Conservation (phyloP, 2,797 vertebrate genomes). For the Prionace glauca region DNA sequence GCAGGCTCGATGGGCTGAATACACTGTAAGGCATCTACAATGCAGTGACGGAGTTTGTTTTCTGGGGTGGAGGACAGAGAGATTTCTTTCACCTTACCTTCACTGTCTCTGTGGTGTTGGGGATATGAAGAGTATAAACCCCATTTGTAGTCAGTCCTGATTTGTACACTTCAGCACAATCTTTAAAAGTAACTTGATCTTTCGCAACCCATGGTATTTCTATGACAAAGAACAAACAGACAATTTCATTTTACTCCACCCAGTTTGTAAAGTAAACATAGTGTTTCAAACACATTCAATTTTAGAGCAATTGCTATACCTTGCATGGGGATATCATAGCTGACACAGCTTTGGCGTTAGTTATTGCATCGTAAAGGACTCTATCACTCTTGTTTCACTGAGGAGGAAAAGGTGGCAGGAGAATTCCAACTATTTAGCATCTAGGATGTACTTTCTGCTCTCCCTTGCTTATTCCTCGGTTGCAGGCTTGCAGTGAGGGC, state of each 20-base stretch:
- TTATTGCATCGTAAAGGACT: background rate
- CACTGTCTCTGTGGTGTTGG: constrained; percentile 61
- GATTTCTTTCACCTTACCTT: constrained; percentile 54
- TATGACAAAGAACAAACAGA: constrained; percentile 42
- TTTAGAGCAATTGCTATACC: background rate
- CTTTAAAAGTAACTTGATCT: constrained; percentile 56
- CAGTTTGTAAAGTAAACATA: background rate
- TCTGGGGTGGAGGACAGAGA: background rate
- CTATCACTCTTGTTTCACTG: too few relatives aligned
- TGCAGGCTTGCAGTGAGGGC: background rate
- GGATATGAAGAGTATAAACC: constrained; percentile 59
- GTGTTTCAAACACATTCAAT: background rate
- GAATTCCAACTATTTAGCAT: background rate
- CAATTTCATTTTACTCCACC: background rate
- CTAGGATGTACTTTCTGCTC: background rate
- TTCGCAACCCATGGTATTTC: constrained; percentile 56
- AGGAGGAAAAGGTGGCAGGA: background rate
- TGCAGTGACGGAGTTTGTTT: background rate
- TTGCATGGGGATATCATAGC: background rate
- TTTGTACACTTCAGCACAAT: constrained; percentile 67
- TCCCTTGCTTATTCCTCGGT: background rate
- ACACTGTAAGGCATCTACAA: too few relatives aligned
- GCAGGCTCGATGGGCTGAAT: too few relatives aligned
- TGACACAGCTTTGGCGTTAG: background rate
- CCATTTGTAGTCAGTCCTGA: constrained; percentile 63